These are phyloP conservation scores for Itoplectis maculator DNA, from an alignment of 2,888 invertebrate species.

Conservation along the genomic window DNA sequence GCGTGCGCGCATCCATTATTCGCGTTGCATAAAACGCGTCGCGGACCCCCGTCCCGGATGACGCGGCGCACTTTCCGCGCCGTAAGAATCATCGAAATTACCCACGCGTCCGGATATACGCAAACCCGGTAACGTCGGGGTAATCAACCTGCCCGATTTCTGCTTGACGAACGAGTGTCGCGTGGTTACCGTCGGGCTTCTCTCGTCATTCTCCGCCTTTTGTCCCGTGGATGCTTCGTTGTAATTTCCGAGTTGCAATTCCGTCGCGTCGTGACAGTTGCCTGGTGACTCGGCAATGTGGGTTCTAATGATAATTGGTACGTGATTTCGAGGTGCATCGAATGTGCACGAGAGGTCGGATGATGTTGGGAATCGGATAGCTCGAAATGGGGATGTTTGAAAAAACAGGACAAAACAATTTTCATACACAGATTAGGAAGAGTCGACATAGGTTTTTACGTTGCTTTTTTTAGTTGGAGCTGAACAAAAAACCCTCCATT, in stretches of 20 bases:
- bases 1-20: conserved; percentile 79
- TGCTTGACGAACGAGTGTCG: conserved; percentile 38
- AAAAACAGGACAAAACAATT: conserved; percentile 4
- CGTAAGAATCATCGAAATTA: conserved; percentile 53
- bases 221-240: conserved; percentile 9
- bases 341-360: background rate
- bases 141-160: conserved; percentile 49
- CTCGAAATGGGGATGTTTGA: conserved; percentile 10
- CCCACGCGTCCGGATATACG: background rate
- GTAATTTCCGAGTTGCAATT: conserved; percentile 3
- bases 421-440: conserved; percentile 15
- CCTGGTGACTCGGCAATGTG: background rate
- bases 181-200: conserved; percentile 35
- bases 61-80: conserved; percentile 31
- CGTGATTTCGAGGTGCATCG: background rate
- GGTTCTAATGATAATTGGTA: background rate
- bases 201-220: conserved; percentile 38
- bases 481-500: conserved; percentile 9
- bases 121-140: conserved; percentile 5
- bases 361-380: background rate
- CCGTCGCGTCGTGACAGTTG: background rate
- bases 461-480: background rate
- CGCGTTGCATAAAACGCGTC: conserved; percentile 73
- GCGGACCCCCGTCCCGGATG: conserved; percentile 53
- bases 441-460: conserved; percentile 3